Evolutionary conservation across 1,140 invertebrate genomes (phyloP).

Genomic region (Papilio polytes): DNA sequence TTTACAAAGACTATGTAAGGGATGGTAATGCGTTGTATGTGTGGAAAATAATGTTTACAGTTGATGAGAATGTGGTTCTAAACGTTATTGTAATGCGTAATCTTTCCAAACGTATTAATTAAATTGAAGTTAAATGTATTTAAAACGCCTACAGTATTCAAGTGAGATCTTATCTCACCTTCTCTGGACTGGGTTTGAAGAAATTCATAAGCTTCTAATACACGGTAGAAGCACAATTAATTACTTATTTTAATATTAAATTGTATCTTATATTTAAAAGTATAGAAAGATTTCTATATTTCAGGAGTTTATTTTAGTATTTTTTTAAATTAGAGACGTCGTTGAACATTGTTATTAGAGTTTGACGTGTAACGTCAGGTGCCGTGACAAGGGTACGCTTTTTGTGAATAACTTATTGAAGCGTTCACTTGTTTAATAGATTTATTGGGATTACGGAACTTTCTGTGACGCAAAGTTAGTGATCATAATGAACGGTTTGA

Average conservation of each 20-base stretch:
- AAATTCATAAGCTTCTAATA: neutral
- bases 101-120: neutral
- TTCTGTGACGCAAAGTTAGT: constrained; percentile 18
- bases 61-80: neutral
- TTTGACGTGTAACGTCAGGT: constrained; percentile 5
- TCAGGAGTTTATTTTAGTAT: too few species aligned
- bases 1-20: neutral
- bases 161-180: neutral
- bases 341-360: constrained; percentile 9
- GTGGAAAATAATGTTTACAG: too few species aligned
- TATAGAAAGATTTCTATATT: neutral
- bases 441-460: constrained; percentile 13
- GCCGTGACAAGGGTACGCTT: constrained; percentile 26
- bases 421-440: constrained; percentile 32
- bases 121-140: neutral
- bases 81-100: neutral
- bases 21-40: too few species aligned
- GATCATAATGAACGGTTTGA: neutral
- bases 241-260: neutral
- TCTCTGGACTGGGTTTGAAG: neutral
- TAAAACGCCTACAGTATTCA: constrained; percentile 2
- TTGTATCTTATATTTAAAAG: neutral
- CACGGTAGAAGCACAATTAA: neutral
- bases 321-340: neutral
- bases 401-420: constrained; percentile 31